Percentiles rank a stretch among this genome's conserved stretches.
Evolutionary conservation across 1,140 invertebrate species (phyloP).

Genomic region (Spodoptera frugiperda): DNA sequence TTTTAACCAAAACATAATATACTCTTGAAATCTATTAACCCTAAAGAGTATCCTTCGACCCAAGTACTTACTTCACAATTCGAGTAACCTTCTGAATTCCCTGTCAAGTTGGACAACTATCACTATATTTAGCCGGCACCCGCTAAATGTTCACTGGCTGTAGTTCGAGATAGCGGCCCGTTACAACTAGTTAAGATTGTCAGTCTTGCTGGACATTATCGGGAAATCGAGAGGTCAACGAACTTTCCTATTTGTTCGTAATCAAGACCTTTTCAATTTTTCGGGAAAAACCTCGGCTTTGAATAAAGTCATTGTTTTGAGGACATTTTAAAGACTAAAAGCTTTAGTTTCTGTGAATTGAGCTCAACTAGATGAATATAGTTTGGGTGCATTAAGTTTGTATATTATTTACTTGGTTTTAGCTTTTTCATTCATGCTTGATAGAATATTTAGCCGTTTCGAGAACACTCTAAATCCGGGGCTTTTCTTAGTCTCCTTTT

Average conservation of each 20-base stretch:
- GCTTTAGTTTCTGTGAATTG: background rate
- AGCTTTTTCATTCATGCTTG: too few relatives aligned
- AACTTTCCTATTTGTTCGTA: background rate
- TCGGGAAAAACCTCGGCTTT: background rate
- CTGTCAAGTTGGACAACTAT: background rate
- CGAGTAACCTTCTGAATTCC: background rate
- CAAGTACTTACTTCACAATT: background rate
- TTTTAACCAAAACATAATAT: too few relatives aligned
- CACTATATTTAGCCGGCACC: background rate
- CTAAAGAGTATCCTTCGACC: too few relatives aligned
- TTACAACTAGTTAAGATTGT: slow-evolving; percentile 29
- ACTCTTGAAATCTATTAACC: too few relatives aligned
- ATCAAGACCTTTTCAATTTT: slow-evolving; percentile 11
- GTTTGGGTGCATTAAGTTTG: background rate
- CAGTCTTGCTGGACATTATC: slow-evolving; percentile 17
- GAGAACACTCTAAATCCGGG: too few relatives aligned
- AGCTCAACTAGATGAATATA: background rate
- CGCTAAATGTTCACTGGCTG: slow-evolving; percentile 32
- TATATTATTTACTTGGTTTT: background rate
- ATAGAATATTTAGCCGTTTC: too few relatives aligned
- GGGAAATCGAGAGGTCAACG: background rate
- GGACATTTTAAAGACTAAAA: background rate
- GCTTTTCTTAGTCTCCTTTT: too few relatives aligned
- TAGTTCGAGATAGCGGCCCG: slow-evolving; percentile 15
- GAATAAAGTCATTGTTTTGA: background rate